Evolutionary conservation across 2,888 invertebrate species (phyloP).

Genomic region (Caenorhabditis doughertyi): DNA sequence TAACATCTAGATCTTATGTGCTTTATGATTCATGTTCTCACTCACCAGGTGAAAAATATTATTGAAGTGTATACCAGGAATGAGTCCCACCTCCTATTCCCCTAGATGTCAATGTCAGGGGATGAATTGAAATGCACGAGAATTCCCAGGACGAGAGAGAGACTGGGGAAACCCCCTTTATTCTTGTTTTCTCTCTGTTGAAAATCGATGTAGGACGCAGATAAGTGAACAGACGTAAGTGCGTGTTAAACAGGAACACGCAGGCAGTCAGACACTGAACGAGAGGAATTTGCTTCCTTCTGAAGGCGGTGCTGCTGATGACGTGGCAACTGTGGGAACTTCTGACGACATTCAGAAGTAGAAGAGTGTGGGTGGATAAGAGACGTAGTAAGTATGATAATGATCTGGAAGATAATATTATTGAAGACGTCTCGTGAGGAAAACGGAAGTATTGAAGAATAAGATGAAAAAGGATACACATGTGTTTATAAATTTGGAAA

Average conservation of each 20-base stretch:
- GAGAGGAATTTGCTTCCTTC: constrained; percentile 43
- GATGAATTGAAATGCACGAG: constrained; percentile 39
- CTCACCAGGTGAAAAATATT: constrained; percentile 39
- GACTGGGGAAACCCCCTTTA: constrained; percentile 48
- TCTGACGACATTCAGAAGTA: constrained; percentile 61
- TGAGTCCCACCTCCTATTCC: too few species aligned
- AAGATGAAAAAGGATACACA: constrained; percentile 24
- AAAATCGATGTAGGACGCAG: constrained; percentile 45
- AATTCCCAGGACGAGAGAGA: constrained; percentile 36
- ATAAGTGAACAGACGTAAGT: constrained; percentile 13
- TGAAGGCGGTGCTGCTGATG: constrained; percentile 50
- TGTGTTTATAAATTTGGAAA: constrained; percentile 27
- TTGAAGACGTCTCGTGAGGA: constrained; percentile 12
- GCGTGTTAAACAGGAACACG: constrained; percentile 15
- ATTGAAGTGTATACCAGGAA: constrained; percentile 1
- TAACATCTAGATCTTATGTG: not conserved
- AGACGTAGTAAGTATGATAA: constrained; percentile 26
- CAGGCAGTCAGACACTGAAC: constrained; percentile 40
- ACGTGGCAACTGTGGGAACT: constrained; percentile 47
- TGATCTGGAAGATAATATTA: constrained; percentile 39
- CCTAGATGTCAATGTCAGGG: not conserved
- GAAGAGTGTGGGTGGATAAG: constrained; percentile 8
- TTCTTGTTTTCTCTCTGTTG: constrained; percentile 12
- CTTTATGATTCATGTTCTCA: constrained; percentile 2
- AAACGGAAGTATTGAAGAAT: constrained; percentile 8